Conservation (phyloP, 2,888 invertebrate species). For the Endotricha flammealis region DNA sequence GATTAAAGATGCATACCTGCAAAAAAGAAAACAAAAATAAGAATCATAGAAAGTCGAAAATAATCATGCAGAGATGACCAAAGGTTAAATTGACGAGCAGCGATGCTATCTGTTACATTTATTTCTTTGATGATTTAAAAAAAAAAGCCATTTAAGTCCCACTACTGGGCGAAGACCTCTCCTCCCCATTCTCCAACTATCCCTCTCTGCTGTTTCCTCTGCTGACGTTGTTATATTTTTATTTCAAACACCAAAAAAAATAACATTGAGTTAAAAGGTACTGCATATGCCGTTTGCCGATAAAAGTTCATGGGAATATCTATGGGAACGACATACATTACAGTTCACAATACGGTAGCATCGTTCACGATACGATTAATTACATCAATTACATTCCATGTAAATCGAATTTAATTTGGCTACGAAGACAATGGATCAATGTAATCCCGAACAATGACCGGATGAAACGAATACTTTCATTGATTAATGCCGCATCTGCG, state of each 20-base stretch:
- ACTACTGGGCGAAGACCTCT: no score
- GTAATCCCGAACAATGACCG: conserved; percentile 54
- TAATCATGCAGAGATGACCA: background rate
- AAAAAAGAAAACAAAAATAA: background rate
- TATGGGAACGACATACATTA: background rate
- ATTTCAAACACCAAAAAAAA: no score
- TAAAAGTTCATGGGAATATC: no score
- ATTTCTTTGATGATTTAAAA: no score
- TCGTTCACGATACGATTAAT: conserved; percentile 3
- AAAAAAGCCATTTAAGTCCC: no score
- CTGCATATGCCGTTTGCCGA: no score
- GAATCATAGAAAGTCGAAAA: background rate
- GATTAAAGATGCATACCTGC: background rate
- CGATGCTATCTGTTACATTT: no score
- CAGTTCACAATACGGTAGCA: background rate
- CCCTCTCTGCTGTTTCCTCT: no score
- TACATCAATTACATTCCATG: conserved; percentile 18
- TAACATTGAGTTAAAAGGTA: no score
- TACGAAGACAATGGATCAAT: conserved; percentile 40
- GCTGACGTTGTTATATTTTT: no score
- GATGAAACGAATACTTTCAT: conserved; percentile 53
- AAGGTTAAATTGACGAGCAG: background rate
- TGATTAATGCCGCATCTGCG: conserved; percentile 52
- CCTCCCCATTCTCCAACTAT: no score
- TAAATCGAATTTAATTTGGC: conserved; percentile 28